Conservation (phyloP, 2,113 vertebrate genomes). For the Heptranchias perlo region DNA sequence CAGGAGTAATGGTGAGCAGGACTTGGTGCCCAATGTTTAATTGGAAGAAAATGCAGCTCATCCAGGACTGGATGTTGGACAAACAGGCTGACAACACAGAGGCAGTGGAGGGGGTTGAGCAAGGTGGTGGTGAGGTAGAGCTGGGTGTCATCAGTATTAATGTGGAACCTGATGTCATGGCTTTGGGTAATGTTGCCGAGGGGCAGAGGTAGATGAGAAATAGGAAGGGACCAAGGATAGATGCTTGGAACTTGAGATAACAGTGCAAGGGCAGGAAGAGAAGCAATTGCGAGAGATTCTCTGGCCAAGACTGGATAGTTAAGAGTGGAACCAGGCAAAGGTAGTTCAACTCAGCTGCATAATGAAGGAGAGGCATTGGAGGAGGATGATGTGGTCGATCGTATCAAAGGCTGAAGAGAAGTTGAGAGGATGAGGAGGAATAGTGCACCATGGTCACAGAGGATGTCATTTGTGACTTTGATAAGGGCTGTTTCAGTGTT, state of each 20-base stretch:
- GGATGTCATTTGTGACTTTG: too few species aligned
- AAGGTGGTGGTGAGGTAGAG: too few species aligned
- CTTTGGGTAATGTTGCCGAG: background rate
- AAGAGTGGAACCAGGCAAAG: background rate
- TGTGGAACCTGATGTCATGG: background rate
- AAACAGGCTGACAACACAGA: too few species aligned
- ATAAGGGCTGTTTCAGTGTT: too few species aligned
- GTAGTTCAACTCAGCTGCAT: background rate
- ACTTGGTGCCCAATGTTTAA: background rate
- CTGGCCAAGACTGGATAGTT: background rate
- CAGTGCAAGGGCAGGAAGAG: background rate
- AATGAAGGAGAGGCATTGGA: background rate
- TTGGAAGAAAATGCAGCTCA: background rate
- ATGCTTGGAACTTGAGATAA: background rate
- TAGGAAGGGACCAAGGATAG: background rate
- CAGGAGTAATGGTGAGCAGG: background rate
- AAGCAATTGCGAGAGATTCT: background rate
- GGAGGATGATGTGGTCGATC: background rate
- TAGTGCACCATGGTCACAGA: too few species aligned
- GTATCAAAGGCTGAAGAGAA: background rate
- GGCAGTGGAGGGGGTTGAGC: background rate
- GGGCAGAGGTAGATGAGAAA: too few species aligned
- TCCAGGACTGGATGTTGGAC: too few species aligned
- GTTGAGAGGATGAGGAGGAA: background rate
- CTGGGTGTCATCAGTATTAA: background rate